These are phyloP conservation scores for Hyles euphorbiae DNA, from an alignment of 1,140 invertebrate species.

Conservation along the genomic window DNA sequence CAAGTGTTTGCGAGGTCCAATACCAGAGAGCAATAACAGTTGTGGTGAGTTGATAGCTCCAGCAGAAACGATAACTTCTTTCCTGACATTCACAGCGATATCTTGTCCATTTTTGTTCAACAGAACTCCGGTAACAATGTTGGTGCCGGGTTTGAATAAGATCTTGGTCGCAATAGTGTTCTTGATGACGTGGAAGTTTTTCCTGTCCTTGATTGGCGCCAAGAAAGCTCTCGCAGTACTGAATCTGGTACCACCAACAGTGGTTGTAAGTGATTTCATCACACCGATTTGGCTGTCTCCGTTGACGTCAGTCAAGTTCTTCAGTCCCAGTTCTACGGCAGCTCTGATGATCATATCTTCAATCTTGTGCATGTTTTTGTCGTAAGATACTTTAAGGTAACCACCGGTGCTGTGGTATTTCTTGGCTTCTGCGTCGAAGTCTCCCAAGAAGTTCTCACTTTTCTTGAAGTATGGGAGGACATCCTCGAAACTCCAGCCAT, in stretches of 20 bases:
- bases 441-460: conserved; percentile 80
- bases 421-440: conserved; percentile 25
- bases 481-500: conserved; percentile 67
- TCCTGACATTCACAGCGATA: conserved; percentile 69
- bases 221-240: conserved; percentile 76
- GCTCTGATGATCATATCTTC: conserved; percentile 83
- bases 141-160: conserved; percentile 73
- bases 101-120: conserved; percentile 73
- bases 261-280: conserved; percentile 50
- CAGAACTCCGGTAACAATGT: conserved; percentile 77
- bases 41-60: conserved; percentile 83
- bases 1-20: conserved; percentile 83
- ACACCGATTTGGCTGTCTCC: conserved; percentile 69
- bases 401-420: conserved; percentile 83
- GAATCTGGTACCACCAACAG: conserved; percentile 70
- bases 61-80: conserved; percentile 82
- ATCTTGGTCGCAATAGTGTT: conserved; percentile 78
- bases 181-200: conserved; percentile 82
- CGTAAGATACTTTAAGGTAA: conserved; percentile 84
- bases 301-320: conserved; percentile 75
- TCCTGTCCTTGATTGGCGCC: conserved; percentile 65
- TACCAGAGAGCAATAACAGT: conserved; percentile 84
- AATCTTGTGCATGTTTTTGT: conserved; percentile 81
- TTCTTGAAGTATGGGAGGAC: conserved; percentile 69
- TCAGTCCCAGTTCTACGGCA: conserved; percentile 83